A percentile compares a stretch with the other conserved stretches of the same genome.
These are phyloP conservation scores for Pangasius krempfi DNA, from an alignment of 2,797 vertebrate species.

Conservation along the genomic window DNA sequence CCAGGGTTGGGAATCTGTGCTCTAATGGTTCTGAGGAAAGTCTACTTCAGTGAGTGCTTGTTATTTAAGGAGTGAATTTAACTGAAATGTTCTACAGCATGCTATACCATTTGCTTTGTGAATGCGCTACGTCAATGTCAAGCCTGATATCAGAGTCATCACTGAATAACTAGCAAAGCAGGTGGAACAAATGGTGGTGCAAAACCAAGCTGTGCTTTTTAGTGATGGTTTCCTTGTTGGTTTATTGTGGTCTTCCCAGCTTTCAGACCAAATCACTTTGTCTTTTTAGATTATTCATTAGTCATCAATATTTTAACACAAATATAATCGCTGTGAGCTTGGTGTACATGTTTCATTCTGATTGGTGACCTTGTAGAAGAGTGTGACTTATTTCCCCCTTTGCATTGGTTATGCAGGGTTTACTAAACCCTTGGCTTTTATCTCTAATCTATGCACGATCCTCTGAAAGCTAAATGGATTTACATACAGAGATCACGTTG, in stretches of 20 bases:
- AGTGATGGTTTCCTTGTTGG: background rate
- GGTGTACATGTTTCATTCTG: slow-evolving; percentile 5
- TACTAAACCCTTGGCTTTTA: background rate
- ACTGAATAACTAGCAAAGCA: background rate
- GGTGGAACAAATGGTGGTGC: background rate
- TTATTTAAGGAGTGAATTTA: background rate
- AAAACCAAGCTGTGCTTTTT: background rate
- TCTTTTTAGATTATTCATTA: background rate
- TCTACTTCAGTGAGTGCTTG: background rate
- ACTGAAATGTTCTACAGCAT: background rate
- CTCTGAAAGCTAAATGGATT: background rate
- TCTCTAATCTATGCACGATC: slow-evolving; percentile 14
- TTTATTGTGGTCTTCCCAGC: background rate
- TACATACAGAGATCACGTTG: slow-evolving; percentile 9
- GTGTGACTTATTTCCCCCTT: background rate
- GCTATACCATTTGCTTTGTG: background rate
- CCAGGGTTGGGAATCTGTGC: background rate
- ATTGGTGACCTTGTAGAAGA: background rate
- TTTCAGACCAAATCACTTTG: background rate
- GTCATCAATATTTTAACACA: background rate
- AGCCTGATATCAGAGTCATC: background rate
- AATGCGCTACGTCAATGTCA: background rate
- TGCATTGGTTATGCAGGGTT: background rate
- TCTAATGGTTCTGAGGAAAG: background rate
- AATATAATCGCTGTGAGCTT: background rate